phyloP scores from a whole-genome alignment of 1,140 invertebrate genomes.

The Asobara japonica region DNA sequence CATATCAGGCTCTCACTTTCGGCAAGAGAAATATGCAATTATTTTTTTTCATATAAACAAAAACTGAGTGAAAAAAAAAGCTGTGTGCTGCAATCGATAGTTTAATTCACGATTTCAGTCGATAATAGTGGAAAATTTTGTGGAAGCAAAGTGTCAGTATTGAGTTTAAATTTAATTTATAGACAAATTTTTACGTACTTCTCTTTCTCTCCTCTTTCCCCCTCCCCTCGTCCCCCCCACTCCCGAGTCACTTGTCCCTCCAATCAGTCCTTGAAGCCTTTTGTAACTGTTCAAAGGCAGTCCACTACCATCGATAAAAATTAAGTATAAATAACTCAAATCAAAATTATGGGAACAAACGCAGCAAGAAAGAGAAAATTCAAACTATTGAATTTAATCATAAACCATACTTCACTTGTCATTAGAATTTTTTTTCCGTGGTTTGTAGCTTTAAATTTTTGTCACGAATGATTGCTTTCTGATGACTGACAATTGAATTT shows the following conservation, averaged over 20 bases:
- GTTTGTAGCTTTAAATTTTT: neutral
- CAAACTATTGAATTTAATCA: neutral
- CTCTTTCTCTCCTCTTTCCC: conserved; percentile 19
- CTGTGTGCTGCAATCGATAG: neutral
- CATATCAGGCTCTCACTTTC: conserved; percentile 49
- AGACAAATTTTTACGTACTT: neutral
- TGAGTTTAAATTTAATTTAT: conserved; percentile 29
- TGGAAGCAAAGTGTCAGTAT: conserved; percentile 22
- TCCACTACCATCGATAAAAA: neutral
- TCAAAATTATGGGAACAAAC: conserved; percentile 4
- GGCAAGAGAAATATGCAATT: neutral
- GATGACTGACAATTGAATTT: neutral
- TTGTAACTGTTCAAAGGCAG: neutral
- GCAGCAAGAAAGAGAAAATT: neutral
- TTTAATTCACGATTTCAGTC: neutral
- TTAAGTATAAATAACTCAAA: neutral
- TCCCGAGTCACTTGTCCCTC: too few species aligned
- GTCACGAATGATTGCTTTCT: neutral
- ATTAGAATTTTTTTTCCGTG: neutral
- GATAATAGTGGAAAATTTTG: neutral
- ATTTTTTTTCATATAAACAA: too few species aligned
- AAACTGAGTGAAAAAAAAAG: neutral
- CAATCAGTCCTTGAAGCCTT: neutral
- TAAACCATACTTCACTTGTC: neutral
- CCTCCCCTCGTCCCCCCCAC: neutral